These are phyloP conservation scores for Odontamblyopus rebecca DNA, from an alignment of 2,797 vertebrate genomes.

Conservation along the genomic window DNA sequence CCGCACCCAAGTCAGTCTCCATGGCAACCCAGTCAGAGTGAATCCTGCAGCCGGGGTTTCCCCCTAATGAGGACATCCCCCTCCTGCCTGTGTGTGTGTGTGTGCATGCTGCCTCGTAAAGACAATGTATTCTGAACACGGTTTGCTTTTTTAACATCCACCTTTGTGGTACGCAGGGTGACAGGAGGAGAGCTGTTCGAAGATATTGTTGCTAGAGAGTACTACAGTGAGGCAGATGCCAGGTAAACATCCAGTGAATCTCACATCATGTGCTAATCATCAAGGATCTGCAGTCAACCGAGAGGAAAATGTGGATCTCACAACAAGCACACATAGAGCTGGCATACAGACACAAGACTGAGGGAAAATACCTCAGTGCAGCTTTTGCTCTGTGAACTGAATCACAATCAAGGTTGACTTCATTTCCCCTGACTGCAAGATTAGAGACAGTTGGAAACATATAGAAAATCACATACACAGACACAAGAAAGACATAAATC, in stretches of 20 bases:
- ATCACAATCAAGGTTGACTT: constrained; percentile 30
- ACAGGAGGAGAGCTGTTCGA: constrained; percentile 97
- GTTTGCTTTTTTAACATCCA: constrained; percentile 13
- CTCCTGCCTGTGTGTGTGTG: constrained; percentile 48
- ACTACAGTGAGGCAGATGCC: constrained; percentile 97
- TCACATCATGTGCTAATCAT: constrained; percentile 32
- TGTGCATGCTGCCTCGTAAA: constrained; percentile 6
- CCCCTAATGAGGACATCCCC: constrained; percentile 77
- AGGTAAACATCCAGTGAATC: constrained; percentile 76
- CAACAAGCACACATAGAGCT: constrained; percentile 23
- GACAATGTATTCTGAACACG: constrained; percentile 2
- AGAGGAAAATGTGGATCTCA: constrained; percentile 16
- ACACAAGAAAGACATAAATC: constrained; percentile 73
- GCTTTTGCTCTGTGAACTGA: constrained; percentile 24
- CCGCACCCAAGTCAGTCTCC: constrained; percentile 77
- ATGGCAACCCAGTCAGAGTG: constrained; percentile 77
- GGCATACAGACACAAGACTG: constrained; percentile 15
- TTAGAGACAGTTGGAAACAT: constrained; percentile 46
- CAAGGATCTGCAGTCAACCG: constrained; percentile 37
- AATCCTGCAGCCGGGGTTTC: constrained; percentile 81
- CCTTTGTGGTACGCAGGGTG: constrained; percentile 77
- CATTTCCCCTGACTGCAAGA: constrained; percentile 23
- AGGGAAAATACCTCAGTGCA: constrained; percentile 24
- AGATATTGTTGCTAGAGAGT: constrained; percentile 96
- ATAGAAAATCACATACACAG: constrained; percentile 43